phyloP scores from a whole-genome alignment of 2,113 vertebrate genomes.

The Cebidichthys violaceus region DNA sequence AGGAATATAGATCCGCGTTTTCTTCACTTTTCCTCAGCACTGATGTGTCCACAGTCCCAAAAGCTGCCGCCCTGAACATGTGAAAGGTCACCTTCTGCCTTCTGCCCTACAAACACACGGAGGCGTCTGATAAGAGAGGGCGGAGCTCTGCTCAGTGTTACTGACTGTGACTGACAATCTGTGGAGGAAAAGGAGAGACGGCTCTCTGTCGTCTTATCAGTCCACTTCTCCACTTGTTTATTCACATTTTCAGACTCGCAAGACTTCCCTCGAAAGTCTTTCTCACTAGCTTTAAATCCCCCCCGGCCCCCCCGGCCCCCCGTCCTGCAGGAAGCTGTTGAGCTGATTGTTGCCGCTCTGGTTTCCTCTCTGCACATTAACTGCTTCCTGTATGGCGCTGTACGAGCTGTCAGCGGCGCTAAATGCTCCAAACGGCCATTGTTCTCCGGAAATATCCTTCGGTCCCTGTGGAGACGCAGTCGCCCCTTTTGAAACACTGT shows the following conservation, averaged over 20 bases:
- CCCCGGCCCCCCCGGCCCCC: background rate
- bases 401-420: constrained; percentile 48
- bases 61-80: constrained; percentile 9
- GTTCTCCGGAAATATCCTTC: constrained; percentile 75
- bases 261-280: too few species aligned
- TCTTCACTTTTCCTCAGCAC: background rate
- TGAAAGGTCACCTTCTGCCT: constrained; percentile 39
- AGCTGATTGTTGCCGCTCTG: constrained; percentile 74
- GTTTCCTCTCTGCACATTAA: constrained; percentile 71
- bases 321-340: constrained; percentile 78
- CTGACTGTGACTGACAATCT: constrained; percentile 24
- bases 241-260: background rate
- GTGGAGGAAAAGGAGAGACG: constrained; percentile 27
- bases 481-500: constrained; percentile 2
- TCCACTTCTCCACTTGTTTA: constrained; percentile 18
- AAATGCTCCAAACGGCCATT: constrained; percentile 69
- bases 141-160: constrained; percentile 3
- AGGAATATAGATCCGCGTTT: background rate
- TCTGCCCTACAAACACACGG: background rate
- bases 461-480: constrained; percentile 51
- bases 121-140: constrained; percentile 52
- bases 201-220: constrained; percentile 27
- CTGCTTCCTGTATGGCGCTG: constrained; percentile 71
- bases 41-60: background rate
- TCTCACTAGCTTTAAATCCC: background rate